These are phyloP conservation scores for Spilogale gracilis DNA, from an alignment of 2,113 vertebrate species.

Conservation along the genomic window DNA sequence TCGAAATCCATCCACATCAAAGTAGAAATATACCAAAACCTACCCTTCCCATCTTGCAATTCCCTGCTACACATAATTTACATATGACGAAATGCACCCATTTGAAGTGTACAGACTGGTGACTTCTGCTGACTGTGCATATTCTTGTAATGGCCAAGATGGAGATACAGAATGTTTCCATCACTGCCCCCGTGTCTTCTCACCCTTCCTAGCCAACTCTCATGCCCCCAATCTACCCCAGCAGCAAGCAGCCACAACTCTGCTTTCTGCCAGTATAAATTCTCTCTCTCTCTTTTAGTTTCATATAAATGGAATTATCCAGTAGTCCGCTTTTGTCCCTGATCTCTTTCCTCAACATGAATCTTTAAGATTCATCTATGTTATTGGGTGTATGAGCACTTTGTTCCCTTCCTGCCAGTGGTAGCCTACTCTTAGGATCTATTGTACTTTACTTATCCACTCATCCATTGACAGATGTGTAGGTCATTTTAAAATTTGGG, in stretches of 20 bases:
- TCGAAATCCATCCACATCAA: not conserved
- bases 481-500: too few species aligned
- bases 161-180: not conserved
- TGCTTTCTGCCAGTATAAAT: not conserved
- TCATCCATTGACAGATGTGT: not conserved
- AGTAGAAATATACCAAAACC: not conserved
- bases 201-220: not conserved
- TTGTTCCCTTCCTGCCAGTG: not conserved
- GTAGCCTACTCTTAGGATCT: not conserved
- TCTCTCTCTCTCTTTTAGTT: not conserved
- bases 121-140: not conserved
- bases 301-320: not conserved
- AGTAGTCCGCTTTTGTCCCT: not conserved
- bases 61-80: not conserved
- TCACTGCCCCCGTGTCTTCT: too few species aligned
- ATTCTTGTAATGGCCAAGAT: not conserved
- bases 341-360: not conserved
- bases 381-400: not conserved
- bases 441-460: not conserved
- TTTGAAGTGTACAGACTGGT: not conserved
- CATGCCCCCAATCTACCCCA: not conserved
- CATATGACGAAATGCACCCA: not conserved
- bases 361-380: not conserved
- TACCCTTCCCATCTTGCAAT: not conserved
- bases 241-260: not conserved